These are phyloP conservation scores for Danio jaintianensis DNA, from an alignment of 2,797 vertebrate genomes.

Conservation along the genomic window DNA sequence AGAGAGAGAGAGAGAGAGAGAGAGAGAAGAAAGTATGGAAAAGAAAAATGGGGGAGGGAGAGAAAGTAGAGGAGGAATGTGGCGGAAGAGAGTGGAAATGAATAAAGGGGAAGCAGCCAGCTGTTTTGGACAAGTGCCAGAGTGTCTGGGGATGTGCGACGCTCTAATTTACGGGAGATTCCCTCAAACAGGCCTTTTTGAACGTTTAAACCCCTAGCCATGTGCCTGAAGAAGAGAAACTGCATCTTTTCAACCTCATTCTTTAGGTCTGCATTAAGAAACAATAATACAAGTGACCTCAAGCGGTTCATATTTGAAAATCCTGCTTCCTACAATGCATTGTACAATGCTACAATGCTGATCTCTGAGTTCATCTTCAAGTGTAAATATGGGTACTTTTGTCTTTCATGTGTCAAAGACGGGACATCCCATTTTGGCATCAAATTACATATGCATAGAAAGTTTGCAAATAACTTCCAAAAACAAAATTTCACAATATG, in stretches of 20 bases:
- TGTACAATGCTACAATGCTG: no score
- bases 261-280: slow-evolving; percentile 12
- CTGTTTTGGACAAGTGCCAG: slow-evolving; percentile 74
- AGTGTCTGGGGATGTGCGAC: slow-evolving; percentile 72
- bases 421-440: no score
- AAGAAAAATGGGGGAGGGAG: neutral
- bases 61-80: slow-evolving; percentile 71
- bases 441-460: no score
- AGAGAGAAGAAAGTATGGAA: slow-evolving; percentile 25
- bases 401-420: no score
- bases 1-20: neutral
- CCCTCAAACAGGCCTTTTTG: slow-evolving; percentile 50
- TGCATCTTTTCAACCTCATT: neutral
- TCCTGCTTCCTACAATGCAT: neutral
- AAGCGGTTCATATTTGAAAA: neutral
- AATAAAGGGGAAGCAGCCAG: slow-evolving; percentile 72
- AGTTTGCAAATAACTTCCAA: no score
- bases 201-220: slow-evolving; percentile 61
- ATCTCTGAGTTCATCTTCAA: neutral
- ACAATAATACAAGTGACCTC: neutral
- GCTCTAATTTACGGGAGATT: slow-evolving; percentile 77
- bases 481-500: no score
- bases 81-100: slow-evolving; percentile 68
- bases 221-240: slow-evolving; percentile 31
- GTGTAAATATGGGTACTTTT: neutral